Evolutionary conservation across 1,140 invertebrate species (phyloP).

Genomic region (Matsumurasca onukii): DNA sequence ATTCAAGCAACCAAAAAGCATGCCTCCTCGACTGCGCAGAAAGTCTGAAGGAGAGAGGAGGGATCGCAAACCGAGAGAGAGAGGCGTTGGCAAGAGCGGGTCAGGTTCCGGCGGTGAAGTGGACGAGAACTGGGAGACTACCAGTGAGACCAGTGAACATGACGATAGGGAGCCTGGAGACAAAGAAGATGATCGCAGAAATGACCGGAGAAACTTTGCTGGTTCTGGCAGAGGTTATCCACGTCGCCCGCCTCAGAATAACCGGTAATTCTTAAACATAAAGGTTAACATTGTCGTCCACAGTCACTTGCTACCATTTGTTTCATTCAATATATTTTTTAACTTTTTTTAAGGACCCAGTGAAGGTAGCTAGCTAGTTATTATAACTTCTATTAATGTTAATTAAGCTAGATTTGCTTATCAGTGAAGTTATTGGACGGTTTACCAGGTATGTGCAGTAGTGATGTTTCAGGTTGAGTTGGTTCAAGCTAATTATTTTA

Average conservation of each 20-base stretch:
- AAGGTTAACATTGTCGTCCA: too few relatives aligned
- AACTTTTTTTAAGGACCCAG: too few relatives aligned
- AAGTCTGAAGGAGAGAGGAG: slow-evolving; percentile 39
- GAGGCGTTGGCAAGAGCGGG: slow-evolving; percentile 23
- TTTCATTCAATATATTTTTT: too few relatives aligned
- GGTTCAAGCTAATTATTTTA: too few relatives aligned
- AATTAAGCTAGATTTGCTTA: too few relatives aligned
- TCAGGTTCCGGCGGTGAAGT: slow-evolving; percentile 22
- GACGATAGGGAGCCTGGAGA: slow-evolving; percentile 45
- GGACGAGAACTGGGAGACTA: slow-evolving; percentile 68
- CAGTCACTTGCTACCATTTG: too few relatives aligned
- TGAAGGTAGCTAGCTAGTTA: too few relatives aligned
- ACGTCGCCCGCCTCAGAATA: slow-evolving; percentile 1
- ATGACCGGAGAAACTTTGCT: neutral
- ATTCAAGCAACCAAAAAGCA: slow-evolving; percentile 16
- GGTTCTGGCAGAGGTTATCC: neutral
- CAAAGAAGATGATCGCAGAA: slow-evolving; percentile 11
- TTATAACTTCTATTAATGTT: too few relatives aligned
- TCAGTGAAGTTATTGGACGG: too few relatives aligned
- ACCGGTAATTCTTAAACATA: too few relatives aligned
- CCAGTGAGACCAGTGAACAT: slow-evolving; percentile 64
- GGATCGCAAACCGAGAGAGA: slow-evolving; percentile 33
- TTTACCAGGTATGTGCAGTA: too few relatives aligned
- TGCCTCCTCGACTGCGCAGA: slow-evolving; percentile 44
- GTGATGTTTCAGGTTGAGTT: too few relatives aligned